Evolutionary conservation across 2,113 vertebrate species (phyloP), one percentile per base, ranked within the genome.

Genomic region (Tichodroma muraria): DNA sequence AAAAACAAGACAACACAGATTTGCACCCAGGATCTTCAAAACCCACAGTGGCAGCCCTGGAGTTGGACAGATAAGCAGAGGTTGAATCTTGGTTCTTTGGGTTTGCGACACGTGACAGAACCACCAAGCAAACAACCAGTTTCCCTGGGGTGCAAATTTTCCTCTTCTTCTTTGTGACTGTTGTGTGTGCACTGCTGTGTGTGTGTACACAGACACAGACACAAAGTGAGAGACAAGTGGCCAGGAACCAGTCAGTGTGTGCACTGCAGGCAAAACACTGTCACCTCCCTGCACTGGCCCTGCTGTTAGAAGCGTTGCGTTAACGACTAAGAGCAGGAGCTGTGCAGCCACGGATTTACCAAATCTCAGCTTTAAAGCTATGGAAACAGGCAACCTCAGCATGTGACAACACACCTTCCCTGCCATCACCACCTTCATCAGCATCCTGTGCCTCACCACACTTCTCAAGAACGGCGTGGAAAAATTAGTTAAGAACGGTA

Each of bases 181-280:
- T 18, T 16, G 6, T 16, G 28, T 9, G 24, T 6, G 25, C 1
- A 0, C 15, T 0, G 0, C 11, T 5, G 6, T 31, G 59, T 25
- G 52, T 15, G 37, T 71, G 31, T 6, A 54, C 57, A 45, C 49
- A 33, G 45, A 38, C 13, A 13, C 11, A 42, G 40, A 22, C 31
- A 52, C 9, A 31, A 4, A 25, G 20, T 1, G 3, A 21, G 65
- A 47, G 42, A 65, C 40, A 76, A 17, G 33, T 4, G 35, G 4
- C 52, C 5, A 5, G 44, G 50, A 78, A 3, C 27, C 24, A 10
- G 24, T 6, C 37, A 10, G n/a, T 19, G 54, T 47, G 53, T 15
- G 20, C 59, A 69, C 18, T 0, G 8, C 30, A 23, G 77, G 38
- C 63, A 69, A 38, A 65, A 50, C 25, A 4, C 50, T 19, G 10